These are phyloP conservation scores for Calidris pygmaea DNA, from an alignment of 2,113 vertebrate species.

Conservation along the genomic window DNA sequence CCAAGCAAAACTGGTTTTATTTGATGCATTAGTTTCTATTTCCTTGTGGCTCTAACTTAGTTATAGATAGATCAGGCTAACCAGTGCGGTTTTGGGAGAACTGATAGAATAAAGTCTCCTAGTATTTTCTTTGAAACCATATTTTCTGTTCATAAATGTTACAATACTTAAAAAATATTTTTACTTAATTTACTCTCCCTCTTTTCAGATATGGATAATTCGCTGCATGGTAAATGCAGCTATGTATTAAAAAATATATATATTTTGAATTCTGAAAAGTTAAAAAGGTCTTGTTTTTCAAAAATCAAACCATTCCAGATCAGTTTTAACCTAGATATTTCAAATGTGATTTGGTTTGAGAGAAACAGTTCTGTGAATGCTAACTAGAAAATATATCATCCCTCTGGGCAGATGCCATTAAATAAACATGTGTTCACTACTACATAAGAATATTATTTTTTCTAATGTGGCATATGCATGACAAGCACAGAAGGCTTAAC, in stretches of 20 bases:
- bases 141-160: not conserved
- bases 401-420: conserved; percentile 72
- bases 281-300: conserved; percentile 16
- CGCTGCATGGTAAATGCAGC: not conserved
- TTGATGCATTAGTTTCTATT: not conserved
- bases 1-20: not conserved
- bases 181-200: not conserved
- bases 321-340: conserved; percentile 66
- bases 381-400: conserved; percentile 64
- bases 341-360: conserved; percentile 54
- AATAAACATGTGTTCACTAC: conserved; percentile 70
- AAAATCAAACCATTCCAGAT: conserved; percentile 26
- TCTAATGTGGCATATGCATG: conserved; percentile 66
- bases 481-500: conserved; percentile 67
- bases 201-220: not conserved
- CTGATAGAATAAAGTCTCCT: not conserved
- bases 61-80: not conserved
- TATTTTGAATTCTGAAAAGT: not conserved
- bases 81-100: not conserved
- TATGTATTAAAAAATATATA: not conserved
- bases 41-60: not conserved
- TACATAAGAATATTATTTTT: conserved; percentile 65
- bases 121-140: not conserved
- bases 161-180: not conserved
- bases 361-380: conserved; percentile 44